Conservation (phyloP, 2,113 vertebrate species). For the Hippocampus zosterae region DNA sequence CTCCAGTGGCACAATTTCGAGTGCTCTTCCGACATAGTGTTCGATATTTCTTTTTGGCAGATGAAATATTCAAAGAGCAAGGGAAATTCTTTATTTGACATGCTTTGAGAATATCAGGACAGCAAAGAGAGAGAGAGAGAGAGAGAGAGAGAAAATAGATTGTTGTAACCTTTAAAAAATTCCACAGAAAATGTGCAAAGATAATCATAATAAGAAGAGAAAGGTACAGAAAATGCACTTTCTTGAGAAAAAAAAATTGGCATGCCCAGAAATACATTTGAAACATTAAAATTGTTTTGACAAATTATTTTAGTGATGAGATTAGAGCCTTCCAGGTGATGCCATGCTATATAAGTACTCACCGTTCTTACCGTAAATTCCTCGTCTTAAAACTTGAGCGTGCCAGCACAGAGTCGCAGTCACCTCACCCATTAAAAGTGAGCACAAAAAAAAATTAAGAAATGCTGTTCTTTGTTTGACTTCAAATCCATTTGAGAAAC, state of each 20-base stretch:
- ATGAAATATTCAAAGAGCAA: no score
- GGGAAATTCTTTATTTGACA: no score
- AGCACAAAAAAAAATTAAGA: neutral
- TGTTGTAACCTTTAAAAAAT: no score
- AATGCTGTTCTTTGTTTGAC: neutral
- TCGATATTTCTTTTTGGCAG: no score
- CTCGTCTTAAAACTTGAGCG: neutral
- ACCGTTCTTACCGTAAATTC: neutral
- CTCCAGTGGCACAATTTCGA: neutral
- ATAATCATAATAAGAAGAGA: no score
- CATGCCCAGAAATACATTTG: neutral
- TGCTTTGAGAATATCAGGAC: no score
- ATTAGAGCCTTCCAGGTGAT: neutral
- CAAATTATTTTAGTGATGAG: neutral
- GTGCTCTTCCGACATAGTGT: no score
- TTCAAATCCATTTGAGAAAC: constrained; percentile 1
- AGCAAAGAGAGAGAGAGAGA: no score
- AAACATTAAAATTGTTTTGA: no score
- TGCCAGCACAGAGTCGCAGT: neutral
- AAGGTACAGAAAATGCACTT: no score
- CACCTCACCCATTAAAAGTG: neutral
- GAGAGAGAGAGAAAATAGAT: no score
- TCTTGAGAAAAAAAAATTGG: neutral
- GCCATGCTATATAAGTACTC: neutral
- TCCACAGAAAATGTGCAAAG: no score